Percentiles rank a stretch among this genome's conserved stretches.
Conservation (phyloP, 2,113 vertebrate species). For the Anser brachyrhynchus region DNA sequence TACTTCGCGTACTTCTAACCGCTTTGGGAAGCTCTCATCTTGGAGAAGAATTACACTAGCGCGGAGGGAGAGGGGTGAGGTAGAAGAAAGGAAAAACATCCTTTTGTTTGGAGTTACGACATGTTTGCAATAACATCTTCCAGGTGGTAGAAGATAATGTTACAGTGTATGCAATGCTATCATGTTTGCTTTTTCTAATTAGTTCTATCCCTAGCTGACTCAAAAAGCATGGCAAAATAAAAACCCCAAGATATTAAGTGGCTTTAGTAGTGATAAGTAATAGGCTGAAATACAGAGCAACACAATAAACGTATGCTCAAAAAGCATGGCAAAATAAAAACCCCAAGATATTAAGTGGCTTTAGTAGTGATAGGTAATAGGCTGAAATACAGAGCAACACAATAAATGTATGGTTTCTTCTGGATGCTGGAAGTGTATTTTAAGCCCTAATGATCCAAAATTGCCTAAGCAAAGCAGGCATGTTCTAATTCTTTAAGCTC, state of each 20-base stretch:
- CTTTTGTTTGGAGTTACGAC: not conserved
- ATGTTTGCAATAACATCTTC: not conserved
- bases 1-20: not conserved
- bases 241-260: not conserved
- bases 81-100: not conserved
- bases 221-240: not conserved
- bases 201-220: not conserved
- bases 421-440: not conserved
- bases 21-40: not conserved
- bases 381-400: not conserved
- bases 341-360: not conserved
- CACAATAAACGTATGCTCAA: not conserved
- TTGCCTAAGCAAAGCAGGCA: not conserved
- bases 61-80: not conserved
- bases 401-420: not conserved
- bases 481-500: not conserved
- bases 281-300: not conserved
- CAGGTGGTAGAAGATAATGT: not conserved
- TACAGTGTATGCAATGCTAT: not conserved
- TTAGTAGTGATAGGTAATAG: not conserved
- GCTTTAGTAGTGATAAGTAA: not conserved
- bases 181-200: not conserved
- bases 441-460: not conserved
- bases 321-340: not conserved
- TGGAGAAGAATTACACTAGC: not conserved